Evolutionary conservation across 2,888 invertebrate species (phyloP).

Genomic region (Oscheius sp.): DNA sequence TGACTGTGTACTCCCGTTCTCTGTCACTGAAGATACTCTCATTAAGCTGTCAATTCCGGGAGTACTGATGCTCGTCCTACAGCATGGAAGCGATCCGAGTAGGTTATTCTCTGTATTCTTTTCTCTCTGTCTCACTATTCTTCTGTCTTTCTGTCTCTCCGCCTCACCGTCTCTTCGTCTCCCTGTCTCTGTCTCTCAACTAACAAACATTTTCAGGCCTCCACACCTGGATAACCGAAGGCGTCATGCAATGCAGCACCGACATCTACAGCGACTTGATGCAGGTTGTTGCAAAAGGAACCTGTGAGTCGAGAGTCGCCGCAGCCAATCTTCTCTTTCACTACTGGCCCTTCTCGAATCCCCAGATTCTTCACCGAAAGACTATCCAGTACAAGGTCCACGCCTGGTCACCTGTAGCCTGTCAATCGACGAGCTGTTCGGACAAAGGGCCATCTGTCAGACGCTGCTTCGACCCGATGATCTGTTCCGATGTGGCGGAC

Average conservation of each 20-base stretch:
- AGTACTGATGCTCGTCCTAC: slow-evolving; percentile 96
- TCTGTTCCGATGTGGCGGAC: slow-evolving; percentile 79
- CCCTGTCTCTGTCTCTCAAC: not conserved
- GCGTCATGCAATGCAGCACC: slow-evolving; percentile 91
- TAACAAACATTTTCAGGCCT: slow-evolving; percentile 79
- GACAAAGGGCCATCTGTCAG: slow-evolving; percentile 75
- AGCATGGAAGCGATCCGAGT: slow-evolving; percentile 93
- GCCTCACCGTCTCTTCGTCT: too few species aligned
- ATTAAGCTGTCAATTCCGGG: slow-evolving; percentile 75
- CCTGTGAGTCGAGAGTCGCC: slow-evolving; percentile 89
- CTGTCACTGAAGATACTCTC: slow-evolving; percentile 78
- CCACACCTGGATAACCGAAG: slow-evolving; percentile 95
- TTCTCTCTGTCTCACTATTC: too few species aligned
- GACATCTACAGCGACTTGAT: slow-evolving; percentile 80
- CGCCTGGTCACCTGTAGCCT: slow-evolving; percentile 56
- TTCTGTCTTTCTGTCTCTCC: too few species aligned
- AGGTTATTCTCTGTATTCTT: slow-evolving; percentile 34
- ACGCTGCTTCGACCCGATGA: slow-evolving; percentile 92
- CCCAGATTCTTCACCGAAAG: slow-evolving; percentile 89
- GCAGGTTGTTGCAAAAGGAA: slow-evolving; percentile 80
- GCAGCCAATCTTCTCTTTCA: slow-evolving; percentile 96
- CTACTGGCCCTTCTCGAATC: slow-evolving; percentile 98
- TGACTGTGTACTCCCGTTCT: slow-evolving; percentile 94
- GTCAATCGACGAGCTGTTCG: slow-evolving; percentile 62
- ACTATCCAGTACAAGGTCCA: slow-evolving; percentile 88